Conservation (phyloP, 2,113 vertebrate genomes). For the Bos taurus region DNA sequence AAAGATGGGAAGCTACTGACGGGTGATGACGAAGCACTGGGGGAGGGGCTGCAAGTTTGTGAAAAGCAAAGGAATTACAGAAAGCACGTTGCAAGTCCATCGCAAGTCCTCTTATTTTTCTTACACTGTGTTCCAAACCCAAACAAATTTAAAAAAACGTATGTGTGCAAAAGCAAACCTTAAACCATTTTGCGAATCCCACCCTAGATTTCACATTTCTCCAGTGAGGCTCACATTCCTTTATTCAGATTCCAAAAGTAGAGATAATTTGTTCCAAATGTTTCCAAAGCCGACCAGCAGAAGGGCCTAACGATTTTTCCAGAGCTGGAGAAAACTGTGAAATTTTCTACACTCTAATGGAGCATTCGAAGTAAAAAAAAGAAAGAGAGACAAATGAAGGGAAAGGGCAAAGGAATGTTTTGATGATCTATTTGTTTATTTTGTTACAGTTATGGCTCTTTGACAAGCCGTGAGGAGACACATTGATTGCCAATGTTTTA, state of each 20-base stretch:
- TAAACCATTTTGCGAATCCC: constrained; percentile 79
- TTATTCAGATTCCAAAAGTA: constrained; percentile 85
- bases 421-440: constrained; percentile 78
- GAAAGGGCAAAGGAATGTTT: constrained; percentile 64
- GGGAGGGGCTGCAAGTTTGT: constrained; percentile 43
- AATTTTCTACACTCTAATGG: constrained; percentile 77
- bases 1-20: constrained; percentile 25
- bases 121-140: constrained; percentile 68
- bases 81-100: constrained; percentile 61
- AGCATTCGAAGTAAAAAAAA: constrained; percentile 36
- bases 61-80: constrained; percentile 65
- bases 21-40: background rate
- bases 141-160: constrained; percentile 60
- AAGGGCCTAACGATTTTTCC: constrained; percentile 84
- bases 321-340: constrained; percentile 81
- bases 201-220: constrained; percentile 85
- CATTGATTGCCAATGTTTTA: constrained; percentile 68
- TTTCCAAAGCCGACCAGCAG: constrained; percentile 82
- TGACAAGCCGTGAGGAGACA: constrained; percentile 70
- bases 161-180: constrained; percentile 67
- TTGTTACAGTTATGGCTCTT: constrained; percentile 72
- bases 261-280: constrained; percentile 90
- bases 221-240: constrained; percentile 82
- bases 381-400: background rate
- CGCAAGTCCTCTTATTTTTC: constrained; percentile 62